Base-by-base conservation (phyloP, 2,888 invertebrate genomes). In the Pollenia griseotomentosa region DNA sequence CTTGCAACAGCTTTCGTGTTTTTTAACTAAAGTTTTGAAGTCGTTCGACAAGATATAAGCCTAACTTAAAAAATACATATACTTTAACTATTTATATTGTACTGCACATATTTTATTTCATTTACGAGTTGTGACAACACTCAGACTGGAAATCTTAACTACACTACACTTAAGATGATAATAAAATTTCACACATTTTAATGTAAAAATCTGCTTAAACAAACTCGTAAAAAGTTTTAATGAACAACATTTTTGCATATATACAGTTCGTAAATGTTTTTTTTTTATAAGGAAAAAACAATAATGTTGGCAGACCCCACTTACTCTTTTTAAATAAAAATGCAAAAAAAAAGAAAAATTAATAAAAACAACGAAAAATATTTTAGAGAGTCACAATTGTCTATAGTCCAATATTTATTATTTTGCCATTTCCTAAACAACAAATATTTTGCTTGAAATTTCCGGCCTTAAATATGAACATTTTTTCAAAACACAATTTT, bases 371-470 rank as follows among this genome's bases (percentile, higher is more conserved):
- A 42, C 3, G 2, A 63, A 55, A 55, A 55, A 55, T 14, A 5
- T 33, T 33, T 33, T 0, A 42, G 6, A 77, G 57, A 77, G 0
- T 51, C 40, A 19, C 77, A 61, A 65, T 66, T 44, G 71, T 23
- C 70, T 40, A 53, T 8, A 59, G 16, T 40, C 44, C 44, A 61
- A 82, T 59, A 59, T 85, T 73, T 81, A 73, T 71, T 73, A 66
- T 81, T 82, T 61, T 66, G 61, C 55, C 73, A 82, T 70, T 86
- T 86, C 86, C 86, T 79, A 16, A 74, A 57, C 61, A 83, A 53
- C 68, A 44, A 83, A 80, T 63, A 71, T 74, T 86, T 82, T 70
- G 46, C 33, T 65, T 57, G 42, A 40, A 83, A 75, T 79, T 83
- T 86, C 83, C 86, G 86, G 83, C n/a, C 80, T 80, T 57, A 48